Percentiles rank a stretch among this genome's conserved stretches.
Conservation (phyloP, 2,888 invertebrate genomes). For the Limenitis camilla region DNA sequence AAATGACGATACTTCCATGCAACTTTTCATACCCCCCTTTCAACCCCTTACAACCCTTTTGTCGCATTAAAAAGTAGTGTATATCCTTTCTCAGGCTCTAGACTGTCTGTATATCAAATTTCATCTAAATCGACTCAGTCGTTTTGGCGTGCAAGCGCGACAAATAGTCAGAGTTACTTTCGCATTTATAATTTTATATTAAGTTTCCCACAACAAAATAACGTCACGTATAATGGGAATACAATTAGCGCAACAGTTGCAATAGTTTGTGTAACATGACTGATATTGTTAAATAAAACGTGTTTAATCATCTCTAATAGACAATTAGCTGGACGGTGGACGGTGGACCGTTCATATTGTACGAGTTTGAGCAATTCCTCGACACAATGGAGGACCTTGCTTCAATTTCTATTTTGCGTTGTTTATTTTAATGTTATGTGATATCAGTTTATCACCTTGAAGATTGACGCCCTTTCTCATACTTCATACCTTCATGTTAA, state of each 20-base stretch:
- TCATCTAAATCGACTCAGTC: too few species aligned
- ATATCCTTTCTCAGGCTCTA: too few species aligned
- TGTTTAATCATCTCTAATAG: conserved; percentile 15
- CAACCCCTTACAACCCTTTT: too few species aligned
- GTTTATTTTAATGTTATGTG: neutral
- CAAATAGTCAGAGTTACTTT: too few species aligned
- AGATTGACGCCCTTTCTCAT: too few species aligned
- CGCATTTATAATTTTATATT: too few species aligned
- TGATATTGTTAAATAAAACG: conserved; percentile 17
- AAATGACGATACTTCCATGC: too few species aligned
- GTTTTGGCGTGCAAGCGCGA: too few species aligned
- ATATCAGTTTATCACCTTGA: neutral
- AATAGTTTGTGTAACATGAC: conserved; percentile 6
- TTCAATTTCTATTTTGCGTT: neutral
- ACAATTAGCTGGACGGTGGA: conserved; percentile 2
- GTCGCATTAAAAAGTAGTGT: too few species aligned
- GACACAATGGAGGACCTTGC: neutral
- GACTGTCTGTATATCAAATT: too few species aligned
- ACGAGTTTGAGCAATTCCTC: neutral
- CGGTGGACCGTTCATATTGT: neutral
- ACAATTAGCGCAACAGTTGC: conserved; percentile 12
- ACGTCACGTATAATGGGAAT: conserved; percentile 9
- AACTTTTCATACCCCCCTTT: too few species aligned
- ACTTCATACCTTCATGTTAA: too few species aligned
- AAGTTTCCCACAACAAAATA: neutral